Conservation (phyloP, 2,888 invertebrate genomes). For the Lissocephala sabroskyi region DNA sequence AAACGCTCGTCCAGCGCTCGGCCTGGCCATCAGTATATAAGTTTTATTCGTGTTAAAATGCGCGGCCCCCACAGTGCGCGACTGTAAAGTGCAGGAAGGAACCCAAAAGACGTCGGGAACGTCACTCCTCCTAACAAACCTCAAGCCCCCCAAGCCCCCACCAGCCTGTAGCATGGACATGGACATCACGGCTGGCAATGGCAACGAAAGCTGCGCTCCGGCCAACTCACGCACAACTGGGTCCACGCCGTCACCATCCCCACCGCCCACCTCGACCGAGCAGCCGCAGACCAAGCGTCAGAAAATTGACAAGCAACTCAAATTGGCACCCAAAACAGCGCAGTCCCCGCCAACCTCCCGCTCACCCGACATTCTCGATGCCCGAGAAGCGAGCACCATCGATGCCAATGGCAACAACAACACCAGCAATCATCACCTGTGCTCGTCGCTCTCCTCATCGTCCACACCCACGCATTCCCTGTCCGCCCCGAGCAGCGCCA, state of each 20-base stretch:
- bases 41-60: conserved; percentile 1
- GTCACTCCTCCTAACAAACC: conserved; percentile 28
- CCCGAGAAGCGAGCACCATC: conserved; percentile 22
- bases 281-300: conserved; percentile 90
- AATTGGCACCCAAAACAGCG: conserved; percentile 24
- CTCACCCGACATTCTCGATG: conserved; percentile 55
- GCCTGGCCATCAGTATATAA: conserved; percentile 17
- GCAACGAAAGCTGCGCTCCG: conserved; percentile 1
- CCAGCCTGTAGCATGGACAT: no score
- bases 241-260: not conserved
- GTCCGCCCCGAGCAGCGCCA: conserved; percentile 48
- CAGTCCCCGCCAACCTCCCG: conserved; percentile 27
- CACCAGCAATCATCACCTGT: conserved; percentile 41
- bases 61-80: no score
- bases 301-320: conserved; percentile 76
- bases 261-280: conserved; percentile 73
- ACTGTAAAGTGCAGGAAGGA: conserved; percentile 2
- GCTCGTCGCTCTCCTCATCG: conserved; percentile 64
- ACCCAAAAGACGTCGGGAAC: conserved; percentile 46
- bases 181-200: conserved; percentile 36
- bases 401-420: conserved; percentile 51
- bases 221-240: no score
- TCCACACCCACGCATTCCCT: conserved; percentile 65
- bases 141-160: not conserved
- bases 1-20: no score